A percentile compares a stretch with the other conserved stretches of the same genome.
Conservation (phyloP, 2,113 vertebrate species). For the Oncorhynchus gorbuscha region DNA sequence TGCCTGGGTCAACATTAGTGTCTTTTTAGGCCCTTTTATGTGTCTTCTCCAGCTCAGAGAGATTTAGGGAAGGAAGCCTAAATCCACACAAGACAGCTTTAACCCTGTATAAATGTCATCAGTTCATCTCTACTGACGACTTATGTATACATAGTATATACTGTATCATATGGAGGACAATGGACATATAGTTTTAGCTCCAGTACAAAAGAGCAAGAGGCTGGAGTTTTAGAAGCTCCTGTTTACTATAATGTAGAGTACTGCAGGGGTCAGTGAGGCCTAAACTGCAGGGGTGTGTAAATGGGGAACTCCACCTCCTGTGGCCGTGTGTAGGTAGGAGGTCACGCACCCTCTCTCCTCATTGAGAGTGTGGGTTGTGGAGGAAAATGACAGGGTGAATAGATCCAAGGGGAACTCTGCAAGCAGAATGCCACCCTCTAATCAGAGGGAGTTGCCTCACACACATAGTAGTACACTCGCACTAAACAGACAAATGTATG, state of each 20-base stretch:
- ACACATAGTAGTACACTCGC: neutral
- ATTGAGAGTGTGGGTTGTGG: slow-evolving; percentile 43
- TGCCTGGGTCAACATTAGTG: neutral
- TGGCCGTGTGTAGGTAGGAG: slow-evolving; percentile 54
- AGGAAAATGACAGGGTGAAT: slow-evolving; percentile 65
- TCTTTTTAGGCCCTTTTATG: slow-evolving; percentile 23
- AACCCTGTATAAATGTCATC: too few relatives aligned
- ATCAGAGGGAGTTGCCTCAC: slow-evolving; percentile 52
- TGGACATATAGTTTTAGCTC: slow-evolving; percentile 7
- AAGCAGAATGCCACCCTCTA: slow-evolving; percentile 53
- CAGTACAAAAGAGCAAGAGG: neutral
- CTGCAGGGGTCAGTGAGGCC: slow-evolving; percentile 17
- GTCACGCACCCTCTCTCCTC: slow-evolving; percentile 54
- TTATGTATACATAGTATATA: too few relatives aligned
- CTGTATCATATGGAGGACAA: slow-evolving; percentile 15
- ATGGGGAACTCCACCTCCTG: neutral
- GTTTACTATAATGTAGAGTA: slow-evolving; percentile 24
- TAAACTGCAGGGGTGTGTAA: neutral
- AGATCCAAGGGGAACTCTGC: slow-evolving; percentile 27
- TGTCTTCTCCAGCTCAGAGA: slow-evolving; percentile 37
- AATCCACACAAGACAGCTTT: slow-evolving; percentile 29
- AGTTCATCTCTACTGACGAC: too few relatives aligned
- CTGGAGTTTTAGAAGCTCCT: slow-evolving; percentile 1
- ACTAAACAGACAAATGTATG: neutral
- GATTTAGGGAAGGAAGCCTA: slow-evolving; percentile 31